Percentiles rank a stretch among this genome's conserved stretches.
Evolutionary conservation across 2,888 invertebrate genomes (phyloP).

Genomic region (Fissipunctia ypsillon): DNA sequence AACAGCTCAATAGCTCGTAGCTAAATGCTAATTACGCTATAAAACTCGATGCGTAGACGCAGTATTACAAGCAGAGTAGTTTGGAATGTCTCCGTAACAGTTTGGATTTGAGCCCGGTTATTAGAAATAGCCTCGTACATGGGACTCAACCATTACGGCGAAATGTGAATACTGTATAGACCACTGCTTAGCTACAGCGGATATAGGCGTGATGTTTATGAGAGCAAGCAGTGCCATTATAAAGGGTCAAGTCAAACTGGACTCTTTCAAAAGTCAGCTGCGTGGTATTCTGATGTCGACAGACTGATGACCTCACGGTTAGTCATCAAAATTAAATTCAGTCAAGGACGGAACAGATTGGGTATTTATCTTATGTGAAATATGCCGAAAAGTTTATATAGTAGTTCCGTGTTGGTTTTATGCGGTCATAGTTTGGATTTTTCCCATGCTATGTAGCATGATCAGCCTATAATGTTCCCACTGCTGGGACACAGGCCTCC

Average conservation of each 20-base stretch:
- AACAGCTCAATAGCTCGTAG: not conserved
- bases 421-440: constrained; percentile 12
- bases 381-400: constrained; percentile 13
- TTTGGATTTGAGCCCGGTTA: no score
- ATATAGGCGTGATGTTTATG: not conserved
- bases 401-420: constrained; percentile 45
- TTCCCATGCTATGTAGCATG: not conserved
- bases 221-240: not conserved
- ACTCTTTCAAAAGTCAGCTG: not conserved
- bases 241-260: constrained; percentile 29
- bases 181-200: not conserved
- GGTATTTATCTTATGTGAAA: constrained; percentile 31
- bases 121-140: no score
- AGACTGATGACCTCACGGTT: constrained; percentile 49
- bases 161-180: not conserved
- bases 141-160: not conserved
- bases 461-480: not conserved
- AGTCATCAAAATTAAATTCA: constrained; percentile 53
- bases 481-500: not conserved
- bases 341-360: constrained; percentile 50
- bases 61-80: not conserved
- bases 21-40: constrained; percentile 1
- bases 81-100: not conserved
- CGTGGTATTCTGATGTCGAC: constrained; percentile 41
- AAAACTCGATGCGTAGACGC: not conserved